Base-by-base conservation (phyloP, 2,113 vertebrate genomes). In the Nesogale talazaci region DNA sequence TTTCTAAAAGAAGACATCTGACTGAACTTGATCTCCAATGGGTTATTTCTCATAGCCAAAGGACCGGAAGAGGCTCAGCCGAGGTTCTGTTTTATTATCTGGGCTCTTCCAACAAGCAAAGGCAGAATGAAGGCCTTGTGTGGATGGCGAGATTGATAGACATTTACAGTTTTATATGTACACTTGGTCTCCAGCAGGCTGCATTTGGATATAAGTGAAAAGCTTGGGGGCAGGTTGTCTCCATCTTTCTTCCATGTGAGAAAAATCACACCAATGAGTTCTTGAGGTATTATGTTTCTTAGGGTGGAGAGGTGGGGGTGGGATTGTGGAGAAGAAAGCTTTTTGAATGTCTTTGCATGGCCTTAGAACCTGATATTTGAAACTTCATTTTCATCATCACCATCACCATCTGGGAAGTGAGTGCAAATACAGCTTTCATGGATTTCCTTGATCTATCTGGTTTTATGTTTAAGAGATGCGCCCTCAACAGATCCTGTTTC, bases 311-410 rank as follows among this genome's bases (percentile, higher is more conserved):
- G 86, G 27, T 29, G 93, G 46, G 46, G 46, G 46, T 10, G 5
- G 46, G 46, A 2, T 9, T 9, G 46, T 52, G 46, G 46, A 67
- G 81, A 89, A 91, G 69, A 86, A 91, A 65, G 34, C 63, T 74
- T 6, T 61, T 76, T 95, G 85, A 96, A 90, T 96, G 87, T 31
- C 85, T 97, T 79, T 96, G 94, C 94, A 96, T 97, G 93, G 31
- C 94, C 95, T 93, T 95, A 94, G 90, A 96, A 96, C 94, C 89
- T 95, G 90, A 95, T 95, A 95, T 89, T 95, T 96, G 95, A 96
- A 97, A 93, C 79, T 97, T 93, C 90, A 61, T 34, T 88, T 79
- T 90, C 25, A 15, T 10, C 56, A 11, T 61, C 42, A 38, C 36
- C 83, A 34, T 36, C 69, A 42, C 57, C 96, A 95, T 91, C 36